Conservation (phyloP, 2,797 vertebrate genomes). For the Acestrorhynchus altus region DNA sequence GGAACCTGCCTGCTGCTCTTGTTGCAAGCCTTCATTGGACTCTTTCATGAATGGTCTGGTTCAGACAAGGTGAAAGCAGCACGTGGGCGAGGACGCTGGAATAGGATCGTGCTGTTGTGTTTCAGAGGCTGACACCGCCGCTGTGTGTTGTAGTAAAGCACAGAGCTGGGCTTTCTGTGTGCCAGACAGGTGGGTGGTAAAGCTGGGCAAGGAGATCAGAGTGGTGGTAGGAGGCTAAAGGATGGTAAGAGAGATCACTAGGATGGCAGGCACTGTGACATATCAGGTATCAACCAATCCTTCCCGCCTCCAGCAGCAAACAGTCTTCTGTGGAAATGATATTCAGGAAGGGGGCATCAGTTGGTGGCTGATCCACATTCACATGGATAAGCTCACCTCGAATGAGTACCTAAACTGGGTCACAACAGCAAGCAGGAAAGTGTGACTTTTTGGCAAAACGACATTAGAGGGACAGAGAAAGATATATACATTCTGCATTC, state of each 20-base stretch:
- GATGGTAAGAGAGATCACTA: constrained; percentile 29
- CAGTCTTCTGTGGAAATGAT: constrained; percentile 29
- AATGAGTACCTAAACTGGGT: constrained; percentile 52
- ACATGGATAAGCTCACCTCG: constrained; percentile 47
- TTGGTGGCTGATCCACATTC: constrained; percentile 22
- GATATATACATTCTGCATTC: constrained; percentile 30
- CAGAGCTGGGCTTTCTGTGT: neutral
- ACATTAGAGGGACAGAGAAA: constrained; percentile 6
- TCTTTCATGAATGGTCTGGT: constrained; percentile 19
- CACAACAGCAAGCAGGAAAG: constrained; percentile 34
- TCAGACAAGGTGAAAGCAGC: neutral
- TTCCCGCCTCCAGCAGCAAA: constrained; percentile 23
- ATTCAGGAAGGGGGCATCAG: constrained; percentile 29
- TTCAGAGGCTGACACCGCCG: constrained; percentile 7
- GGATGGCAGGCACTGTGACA: constrained; percentile 29
- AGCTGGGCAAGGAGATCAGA: constrained; percentile 21
- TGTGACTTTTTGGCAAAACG: constrained; percentile 44
- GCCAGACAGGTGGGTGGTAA: constrained; percentile 36
- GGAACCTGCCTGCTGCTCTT: neutral
- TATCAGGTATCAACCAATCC: constrained; percentile 28
- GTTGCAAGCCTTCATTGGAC: neutral
- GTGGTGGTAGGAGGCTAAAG: constrained; percentile 12
- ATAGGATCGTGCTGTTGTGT: neutral
- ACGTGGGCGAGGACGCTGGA: neutral
- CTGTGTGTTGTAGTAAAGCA: constrained; percentile 1